phyloP scores from a whole-genome alignment of 2,888 invertebrate genomes.

The Eupithecia vulgata region DNA sequence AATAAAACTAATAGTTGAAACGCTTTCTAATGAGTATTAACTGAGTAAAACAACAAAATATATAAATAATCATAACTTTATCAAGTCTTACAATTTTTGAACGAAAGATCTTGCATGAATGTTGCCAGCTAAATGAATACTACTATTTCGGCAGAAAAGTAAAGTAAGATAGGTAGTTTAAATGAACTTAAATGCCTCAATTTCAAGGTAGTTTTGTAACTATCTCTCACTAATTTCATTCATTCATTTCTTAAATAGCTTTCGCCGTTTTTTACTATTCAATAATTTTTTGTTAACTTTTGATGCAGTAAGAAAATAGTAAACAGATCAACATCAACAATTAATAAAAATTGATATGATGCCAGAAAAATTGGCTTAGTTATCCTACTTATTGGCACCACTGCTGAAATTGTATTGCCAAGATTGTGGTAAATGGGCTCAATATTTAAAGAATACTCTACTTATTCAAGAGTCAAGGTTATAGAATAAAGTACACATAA shows the following conservation, averaged over 20 bases:
- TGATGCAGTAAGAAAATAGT: background rate
- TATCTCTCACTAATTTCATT: too few species aligned
- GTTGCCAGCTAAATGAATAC: constrained; percentile 44
- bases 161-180: too few species aligned
- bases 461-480: background rate
- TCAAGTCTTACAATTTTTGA: constrained; percentile 53
- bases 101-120: constrained; percentile 43
- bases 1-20: too few species aligned
- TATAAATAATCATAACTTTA: too few species aligned
- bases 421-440: background rate
- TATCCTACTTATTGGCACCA: background rate
- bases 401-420: constrained; percentile 2
- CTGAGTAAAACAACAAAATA: background rate
- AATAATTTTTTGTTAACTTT: background rate
- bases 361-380: constrained; percentile 5
- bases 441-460: background rate
- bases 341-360: background rate
- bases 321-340: background rate
- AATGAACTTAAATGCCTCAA: too few species aligned
- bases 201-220: too few species aligned
- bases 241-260: too few species aligned
- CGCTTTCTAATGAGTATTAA: too few species aligned
- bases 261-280: background rate
- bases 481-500: background rate
- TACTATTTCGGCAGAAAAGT: constrained; percentile 40